These are phyloP conservation scores for Syngnathus typhle DNA, from an alignment of 2,113 vertebrate genomes.

Conservation along the genomic window DNA sequence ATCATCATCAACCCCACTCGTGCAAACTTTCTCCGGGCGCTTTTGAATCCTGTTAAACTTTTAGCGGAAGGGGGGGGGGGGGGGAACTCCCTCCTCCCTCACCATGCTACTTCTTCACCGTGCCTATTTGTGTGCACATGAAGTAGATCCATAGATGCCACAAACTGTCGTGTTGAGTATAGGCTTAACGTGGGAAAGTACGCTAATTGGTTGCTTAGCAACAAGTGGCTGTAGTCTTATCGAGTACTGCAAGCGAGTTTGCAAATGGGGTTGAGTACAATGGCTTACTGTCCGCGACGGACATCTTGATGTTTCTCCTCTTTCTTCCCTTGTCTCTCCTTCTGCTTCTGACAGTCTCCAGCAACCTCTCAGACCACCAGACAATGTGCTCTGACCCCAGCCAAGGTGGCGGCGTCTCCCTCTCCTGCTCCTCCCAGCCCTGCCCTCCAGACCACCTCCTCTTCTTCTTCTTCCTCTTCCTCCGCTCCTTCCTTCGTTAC, in stretches of 20 bases:
- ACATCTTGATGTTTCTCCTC: slow-evolving; percentile 16
- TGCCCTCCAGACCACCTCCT: slow-evolving; percentile 64
- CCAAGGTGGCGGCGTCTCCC: slow-evolving; percentile 71
- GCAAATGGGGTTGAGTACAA: not conserved
- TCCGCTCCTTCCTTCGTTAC: slow-evolving; percentile 12
- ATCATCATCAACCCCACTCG: slow-evolving; percentile 5
- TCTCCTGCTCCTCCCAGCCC: slow-evolving; percentile 57
- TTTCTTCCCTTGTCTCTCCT: slow-evolving; percentile 26
- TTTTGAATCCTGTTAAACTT: slow-evolving; percentile 57
- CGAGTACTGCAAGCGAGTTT: not conserved
- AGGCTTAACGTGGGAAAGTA: not conserved
- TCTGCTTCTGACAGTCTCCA: slow-evolving; percentile 61
- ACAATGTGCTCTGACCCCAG: slow-evolving; percentile 63
- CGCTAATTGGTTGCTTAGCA: not conserved
- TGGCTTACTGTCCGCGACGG: not conserved
- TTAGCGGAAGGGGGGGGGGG: not conserved
- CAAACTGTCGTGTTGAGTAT: not conserved
- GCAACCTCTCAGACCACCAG: slow-evolving; percentile 67
- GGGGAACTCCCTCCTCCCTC: slow-evolving; percentile 26
- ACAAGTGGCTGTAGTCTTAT: not conserved
- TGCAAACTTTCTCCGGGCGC: slow-evolving; percentile 32
- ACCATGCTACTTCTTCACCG: slow-evolving; percentile 34
- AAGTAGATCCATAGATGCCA: not conserved
- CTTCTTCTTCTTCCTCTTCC: slow-evolving; percentile 52
- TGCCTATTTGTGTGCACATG: not conserved